phyloP scores from a whole-genome alignment of 92 coral and sea anemone genomes.

The Ricordea florida region DNA sequence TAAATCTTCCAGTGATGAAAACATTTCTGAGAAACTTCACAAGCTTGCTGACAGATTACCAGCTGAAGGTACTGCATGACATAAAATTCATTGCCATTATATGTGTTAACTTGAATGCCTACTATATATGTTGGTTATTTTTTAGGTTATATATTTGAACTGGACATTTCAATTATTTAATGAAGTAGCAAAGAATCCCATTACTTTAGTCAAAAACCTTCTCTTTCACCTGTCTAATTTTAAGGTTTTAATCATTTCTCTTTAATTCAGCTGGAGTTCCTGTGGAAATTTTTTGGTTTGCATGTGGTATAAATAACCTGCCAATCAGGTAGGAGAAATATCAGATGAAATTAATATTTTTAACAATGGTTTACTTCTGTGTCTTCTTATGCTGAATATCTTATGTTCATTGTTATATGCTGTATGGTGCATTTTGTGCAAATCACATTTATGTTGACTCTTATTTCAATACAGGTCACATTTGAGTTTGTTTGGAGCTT shows the following conservation, averaged over 20 bases:
- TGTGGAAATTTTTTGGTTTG: slow-evolving; percentile 24
- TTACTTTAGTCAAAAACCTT: not conserved
- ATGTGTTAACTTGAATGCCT: not conserved
- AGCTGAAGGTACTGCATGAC: slow-evolving; percentile 14
- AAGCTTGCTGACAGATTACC: slow-evolving; percentile 62
- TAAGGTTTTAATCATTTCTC: not conserved
- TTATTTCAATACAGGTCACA: slow-evolving; percentile 49
- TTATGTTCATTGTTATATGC: no score
- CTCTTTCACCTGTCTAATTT: not conserved
- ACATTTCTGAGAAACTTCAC: slow-evolving; percentile 44
- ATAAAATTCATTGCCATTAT: not conserved
- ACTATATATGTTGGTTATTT: not conserved
- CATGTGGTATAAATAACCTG: slow-evolving; percentile 5
- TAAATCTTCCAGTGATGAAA: not conserved
- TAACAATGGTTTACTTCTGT: no score
- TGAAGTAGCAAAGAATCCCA: not conserved
- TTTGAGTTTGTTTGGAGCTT: slow-evolving; percentile 77
- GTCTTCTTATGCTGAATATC: no score
- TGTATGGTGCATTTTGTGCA: not conserved
- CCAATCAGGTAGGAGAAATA: slow-evolving; percentile 13
- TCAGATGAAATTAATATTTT: no score
- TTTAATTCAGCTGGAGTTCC: slow-evolving; percentile 18
- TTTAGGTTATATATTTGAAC: not conserved
- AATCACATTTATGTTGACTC: not conserved
- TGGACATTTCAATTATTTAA: no score